phyloP scores from a whole-genome alignment of 2,113 vertebrate species.

The Lophochroa leadbeateri region DNA sequence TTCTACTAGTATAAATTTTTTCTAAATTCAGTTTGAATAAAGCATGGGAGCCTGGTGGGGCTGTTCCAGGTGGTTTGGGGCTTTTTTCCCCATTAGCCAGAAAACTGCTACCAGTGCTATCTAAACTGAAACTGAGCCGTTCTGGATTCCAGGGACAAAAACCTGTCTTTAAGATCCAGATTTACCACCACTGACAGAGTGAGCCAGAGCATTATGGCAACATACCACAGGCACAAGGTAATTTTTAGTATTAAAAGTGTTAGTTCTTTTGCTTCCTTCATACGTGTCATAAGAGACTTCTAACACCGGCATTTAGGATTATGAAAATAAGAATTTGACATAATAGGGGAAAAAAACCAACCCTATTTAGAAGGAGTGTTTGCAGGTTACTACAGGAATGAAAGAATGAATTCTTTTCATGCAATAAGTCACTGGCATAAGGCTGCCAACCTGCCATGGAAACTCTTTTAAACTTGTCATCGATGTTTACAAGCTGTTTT shows the following conservation, averaged over 20 bases:
- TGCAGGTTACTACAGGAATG: neutral
- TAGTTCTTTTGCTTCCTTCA: neutral
- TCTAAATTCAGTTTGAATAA: neutral
- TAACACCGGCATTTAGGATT: neutral
- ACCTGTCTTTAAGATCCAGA: neutral
- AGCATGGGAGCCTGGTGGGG: accelerated
- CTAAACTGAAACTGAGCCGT: neutral
- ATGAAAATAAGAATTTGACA: neutral
- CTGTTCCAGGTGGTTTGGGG: neutral
- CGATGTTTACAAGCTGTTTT: neutral
- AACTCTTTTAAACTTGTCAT: constrained; percentile 1
- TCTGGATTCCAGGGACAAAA: neutral
- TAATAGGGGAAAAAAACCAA: constrained; percentile 10
- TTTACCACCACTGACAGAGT: neutral
- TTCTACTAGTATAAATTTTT: neutral
- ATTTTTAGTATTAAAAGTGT: neutral
- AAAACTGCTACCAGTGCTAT: neutral
- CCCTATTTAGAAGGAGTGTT: neutral
- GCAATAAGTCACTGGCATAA: neutral
- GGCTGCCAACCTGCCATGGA: neutral
- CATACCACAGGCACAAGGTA: neutral
- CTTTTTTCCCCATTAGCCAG: neutral
- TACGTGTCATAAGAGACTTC: neutral
- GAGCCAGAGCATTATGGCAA: neutral
- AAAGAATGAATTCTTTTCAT: neutral